Percentiles rank a stretch among this genome's conserved stretches.
These are phyloP conservation scores for Myzus persicae DNA, from an alignment of 1,140 invertebrate genomes.

Conservation along the genomic window DNA sequence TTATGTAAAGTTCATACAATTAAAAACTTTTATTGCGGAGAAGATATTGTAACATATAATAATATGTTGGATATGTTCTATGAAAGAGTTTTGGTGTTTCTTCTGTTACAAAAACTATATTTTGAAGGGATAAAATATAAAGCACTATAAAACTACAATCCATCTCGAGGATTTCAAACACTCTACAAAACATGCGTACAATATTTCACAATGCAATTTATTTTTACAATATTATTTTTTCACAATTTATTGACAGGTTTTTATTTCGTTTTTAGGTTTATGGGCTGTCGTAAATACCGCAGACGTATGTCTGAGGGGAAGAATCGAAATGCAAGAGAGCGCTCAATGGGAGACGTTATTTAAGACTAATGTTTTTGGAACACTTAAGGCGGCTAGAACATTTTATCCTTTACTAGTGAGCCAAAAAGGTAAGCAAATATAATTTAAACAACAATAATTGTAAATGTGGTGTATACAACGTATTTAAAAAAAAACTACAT, in stretches of 20 bases:
- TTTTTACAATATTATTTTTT: neutral
- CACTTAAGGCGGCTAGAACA: slow-evolving; percentile 76
- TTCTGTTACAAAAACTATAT: neutral
- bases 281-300: slow-evolving; percentile 84
- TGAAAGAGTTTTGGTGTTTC: neutral
- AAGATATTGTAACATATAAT: too few relatives aligned
- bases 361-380: slow-evolving; percentile 78
- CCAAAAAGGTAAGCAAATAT: slow-evolving; percentile 66
- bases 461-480: neutral
- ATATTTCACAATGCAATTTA: neutral
- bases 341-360: slow-evolving; percentile 79
- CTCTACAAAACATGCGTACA: neutral
- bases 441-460: neutral
- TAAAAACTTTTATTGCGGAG: neutral
- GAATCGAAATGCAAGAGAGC: slow-evolving; percentile 75
- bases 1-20: neutral
- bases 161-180: neutral
- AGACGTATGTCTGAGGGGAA: slow-evolving; percentile 74
- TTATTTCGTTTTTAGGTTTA: slow-evolving; percentile 69
- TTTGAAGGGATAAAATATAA: neutral
- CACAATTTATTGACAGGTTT: neutral
- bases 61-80: neutral
- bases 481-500: too few relatives aligned
- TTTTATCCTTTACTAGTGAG: slow-evolving; percentile 74
- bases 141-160: neutral